Base-by-base conservation (phyloP, 2,888 invertebrate species). In the Nudaria mundana region DNA sequence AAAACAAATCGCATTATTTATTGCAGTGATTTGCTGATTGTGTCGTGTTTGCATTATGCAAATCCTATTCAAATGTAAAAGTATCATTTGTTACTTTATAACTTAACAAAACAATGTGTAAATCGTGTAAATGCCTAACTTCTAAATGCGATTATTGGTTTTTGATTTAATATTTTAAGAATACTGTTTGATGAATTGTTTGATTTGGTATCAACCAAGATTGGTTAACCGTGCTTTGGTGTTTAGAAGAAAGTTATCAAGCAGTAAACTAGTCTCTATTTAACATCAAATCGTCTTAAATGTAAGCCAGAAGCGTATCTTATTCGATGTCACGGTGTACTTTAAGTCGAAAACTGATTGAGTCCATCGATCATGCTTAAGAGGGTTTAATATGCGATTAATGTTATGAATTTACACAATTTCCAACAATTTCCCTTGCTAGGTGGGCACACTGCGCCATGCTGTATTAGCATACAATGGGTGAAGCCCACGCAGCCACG, bases 401-500 rank as follows among this genome's bases (percentile, higher is more conserved):
- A 47, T 56, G 60, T 50, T 63, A 63, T 54, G 55, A 62, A 66
- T 64, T 65, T 63, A 58, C 63, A 66, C 62, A 66, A 69, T 65
- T 67, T 63, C 58, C 65, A 66, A 72, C 68, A 80, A 79, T 76
- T 76, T 79, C 72, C 67, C 66, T 54, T 48, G 56, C 56, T 58
- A 54, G 56, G 63, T 57, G 59, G 66, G 59, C 52, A 44, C 59
- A 54, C 55, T 57, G 63, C 55, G 57, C 54, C 51, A 38, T 29
- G 26, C 37, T 33, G 37, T 53, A 81, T 80, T 79, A 64, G 63
- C 79, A 80, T 79, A 76, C 76, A 76, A 76, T 76, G 51, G 67
- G 35, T 16, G 29, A 42, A 22, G 58, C 78, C 80, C 81, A 81
- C 82, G 75, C 74, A 53, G 34, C 14, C 18, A 18, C 45, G 30